These are phyloP conservation scores for Congeria kusceri DNA, from an alignment of 2,888 invertebrate genomes.

Conservation along the genomic window DNA sequence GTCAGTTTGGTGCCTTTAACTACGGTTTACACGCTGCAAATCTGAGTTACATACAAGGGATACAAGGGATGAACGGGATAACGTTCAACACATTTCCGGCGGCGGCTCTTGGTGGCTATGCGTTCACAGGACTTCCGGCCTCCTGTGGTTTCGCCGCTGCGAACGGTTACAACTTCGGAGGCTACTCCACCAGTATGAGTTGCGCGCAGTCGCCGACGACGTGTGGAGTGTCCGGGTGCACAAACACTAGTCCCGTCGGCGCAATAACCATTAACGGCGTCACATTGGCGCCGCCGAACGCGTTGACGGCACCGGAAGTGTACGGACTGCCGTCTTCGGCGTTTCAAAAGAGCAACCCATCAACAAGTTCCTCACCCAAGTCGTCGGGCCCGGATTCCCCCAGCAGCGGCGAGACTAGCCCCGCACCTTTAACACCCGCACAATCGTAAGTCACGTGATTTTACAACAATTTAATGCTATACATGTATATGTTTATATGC, in stretches of 20 bases:
- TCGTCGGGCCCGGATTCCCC: conserved; percentile 48
- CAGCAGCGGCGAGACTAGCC: conserved; percentile 57
- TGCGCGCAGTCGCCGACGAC: conserved; percentile 37
- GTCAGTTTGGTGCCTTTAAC: conserved; percentile 45
- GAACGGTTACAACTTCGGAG: conserved; percentile 25
- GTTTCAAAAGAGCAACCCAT: not conserved
- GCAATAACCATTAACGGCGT: conserved; percentile 48
- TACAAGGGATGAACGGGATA: conserved; percentile 30
- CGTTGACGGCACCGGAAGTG: conserved; percentile 53
- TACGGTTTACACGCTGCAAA: conserved; percentile 42
- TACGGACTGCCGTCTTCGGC: conserved; percentile 49
- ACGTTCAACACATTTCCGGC: conserved; percentile 33
- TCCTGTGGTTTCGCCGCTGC: conserved; percentile 32
- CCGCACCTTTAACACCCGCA: conserved; percentile 58
- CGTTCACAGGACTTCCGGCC: conserved; percentile 37
- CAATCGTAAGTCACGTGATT: conserved; percentile 54
- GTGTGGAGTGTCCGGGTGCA: conserved; percentile 32
- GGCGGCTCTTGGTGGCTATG: conserved; percentile 35
- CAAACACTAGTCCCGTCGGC: conserved; percentile 10
- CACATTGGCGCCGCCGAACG: conserved; percentile 46
- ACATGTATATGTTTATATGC: too few species aligned
- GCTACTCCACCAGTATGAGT: conserved; percentile 19
- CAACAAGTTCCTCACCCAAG: conserved; percentile 32
- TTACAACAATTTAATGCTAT: too few species aligned
- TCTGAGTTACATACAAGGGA: conserved; percentile 41